Base-by-base conservation (phyloP, 2,797 vertebrate species). In the Coracias cyanogaster region DNA sequence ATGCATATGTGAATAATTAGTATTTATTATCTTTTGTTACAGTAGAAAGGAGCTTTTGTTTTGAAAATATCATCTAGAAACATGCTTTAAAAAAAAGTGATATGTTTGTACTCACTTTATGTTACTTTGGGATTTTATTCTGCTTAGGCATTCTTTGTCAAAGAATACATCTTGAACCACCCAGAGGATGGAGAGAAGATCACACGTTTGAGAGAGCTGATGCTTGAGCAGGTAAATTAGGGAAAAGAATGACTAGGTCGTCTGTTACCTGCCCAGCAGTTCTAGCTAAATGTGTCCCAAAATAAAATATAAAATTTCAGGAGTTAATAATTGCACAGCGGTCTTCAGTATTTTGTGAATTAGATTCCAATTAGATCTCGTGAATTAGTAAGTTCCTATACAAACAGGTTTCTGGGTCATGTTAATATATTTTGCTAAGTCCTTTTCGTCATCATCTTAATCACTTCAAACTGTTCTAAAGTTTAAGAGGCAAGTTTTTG, bases 151-250 rank as follows among this genome's bases (percentile, higher is more conserved):
- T 99, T 99, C 98, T 99, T 99, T 89, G 98, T 99, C 93, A 99
- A 99, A 98, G 99, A 99, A 91, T 99, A 99, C 35, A 86, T 99
- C 71, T 98, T 99, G 97, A 99, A 99, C 98, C 99, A 99, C 95
- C 99, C 99, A 5, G 99, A 99, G 96, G 99, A 99, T 24, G 99
- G 99, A 52, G 99, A 99, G 92, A 99, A 99, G 97, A 99, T 99
- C 45, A 98, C 99, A n/a, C 98, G 99, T 31, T 98, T 99, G 84
- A 98, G 99, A 95, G 99, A 99, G 83, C 98, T 99, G 93, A 99
- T 99, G 99, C 99, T 99, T 1, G 99, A 99, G 80, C 99, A 99
- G 99, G 99, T 99, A 95, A 95, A 92, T 48, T 33, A 24, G 13
- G 52, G 5, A 54, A 70, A 67, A 86, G n/a, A 25, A 21, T 58